Evolutionary conservation across 2,797 vertebrate genomes (phyloP), one percentile per base, ranked within the genome.

Genomic region (Anguilla pacifica): DNA sequence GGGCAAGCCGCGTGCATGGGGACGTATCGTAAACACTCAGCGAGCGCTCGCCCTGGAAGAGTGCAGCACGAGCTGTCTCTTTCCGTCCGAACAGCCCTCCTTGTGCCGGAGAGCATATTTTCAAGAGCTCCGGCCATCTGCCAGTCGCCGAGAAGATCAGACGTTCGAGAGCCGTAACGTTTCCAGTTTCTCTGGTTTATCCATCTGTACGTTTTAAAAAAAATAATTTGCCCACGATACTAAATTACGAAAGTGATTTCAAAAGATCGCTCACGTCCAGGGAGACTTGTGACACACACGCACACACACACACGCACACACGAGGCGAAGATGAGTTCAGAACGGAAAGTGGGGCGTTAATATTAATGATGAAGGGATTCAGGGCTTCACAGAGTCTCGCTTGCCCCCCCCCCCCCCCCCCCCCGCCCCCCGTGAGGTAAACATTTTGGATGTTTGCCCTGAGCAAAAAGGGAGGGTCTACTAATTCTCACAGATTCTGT

Each of bases 1-100:
- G 53, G 51, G 51, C 46, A 15, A 84, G 46, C 86, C 84, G 39
- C 11, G 15, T 25, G 39, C 61, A 53, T 19, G 59, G 35, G 85
- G 70, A 87, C 70, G 83, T 46, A 84, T 87, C 64, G 85, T 83
- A 85, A 85, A 77, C n/a, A 57, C n/a, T 57, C 53, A 85, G 67
- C 22, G 22, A 77, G 55, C 13, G 1, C 79, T 61, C 25, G 35
- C 13, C 28, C 59, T 9, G 2, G 10, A 2, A 3, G n/a, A 25
- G 19, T 72, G 17, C 2, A 49, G 19, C n/a, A 2, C 0, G 6
- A 46, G 39, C 57, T n/a, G 83, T 19, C 72, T 86, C 59, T 53
- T 15, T 72, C n/a, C 15, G 3, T 84, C 49, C 84, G n/a, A 84
- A 43, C 31, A 49, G 28, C 81, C 49, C 81, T 67, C 61, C 22